Percentiles rank a stretch among this genome's conserved stretches.
Conservation (phyloP, 2,888 invertebrate genomes). For the Silvanus unidentatus region DNA sequence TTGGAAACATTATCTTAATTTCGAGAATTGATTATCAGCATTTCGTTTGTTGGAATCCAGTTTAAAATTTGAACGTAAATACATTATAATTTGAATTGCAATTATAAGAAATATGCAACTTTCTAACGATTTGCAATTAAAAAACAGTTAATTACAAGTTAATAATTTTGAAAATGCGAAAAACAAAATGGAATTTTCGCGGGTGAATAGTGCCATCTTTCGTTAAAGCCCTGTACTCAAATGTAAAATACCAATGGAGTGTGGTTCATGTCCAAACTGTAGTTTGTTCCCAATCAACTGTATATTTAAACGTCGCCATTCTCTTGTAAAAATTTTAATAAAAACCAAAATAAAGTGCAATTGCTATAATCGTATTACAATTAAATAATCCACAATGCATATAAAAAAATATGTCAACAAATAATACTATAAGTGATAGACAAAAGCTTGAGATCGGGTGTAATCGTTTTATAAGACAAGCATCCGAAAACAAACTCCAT, state of each 20-base stretch:
- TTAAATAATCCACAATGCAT: slow-evolving; percentile 20
- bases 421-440: slow-evolving; percentile 17
- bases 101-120: no score
- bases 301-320: slow-evolving; percentile 47
- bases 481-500: slow-evolving; percentile 43
- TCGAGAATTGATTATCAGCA: no score
- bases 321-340: slow-evolving; percentile 37
- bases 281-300: slow-evolving; percentile 47
- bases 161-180: no score
- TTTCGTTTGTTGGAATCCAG: no score
- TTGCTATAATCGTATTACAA: slow-evolving; percentile 33
- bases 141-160: no score
- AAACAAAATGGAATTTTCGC: no score
- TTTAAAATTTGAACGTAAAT: no score
- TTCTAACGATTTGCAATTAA: no score
- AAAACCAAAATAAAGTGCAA: slow-evolving; percentile 7
- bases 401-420: slow-evolving; percentile 2
- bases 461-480: slow-evolving; percentile 37
- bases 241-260: slow-evolving; percentile 38
- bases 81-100: no score
- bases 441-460: slow-evolving; percentile 30
- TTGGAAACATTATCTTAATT: no score
- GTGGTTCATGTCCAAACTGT: slow-evolving; percentile 28
- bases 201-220: slow-evolving; percentile 20
- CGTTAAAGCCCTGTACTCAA: slow-evolving; percentile 13